A percentile compares a stretch with the other conserved stretches of the same genome.
phyloP scores from a whole-genome alignment of 2,888 invertebrate genomes.

The Epirrhoe alternata region DNA sequence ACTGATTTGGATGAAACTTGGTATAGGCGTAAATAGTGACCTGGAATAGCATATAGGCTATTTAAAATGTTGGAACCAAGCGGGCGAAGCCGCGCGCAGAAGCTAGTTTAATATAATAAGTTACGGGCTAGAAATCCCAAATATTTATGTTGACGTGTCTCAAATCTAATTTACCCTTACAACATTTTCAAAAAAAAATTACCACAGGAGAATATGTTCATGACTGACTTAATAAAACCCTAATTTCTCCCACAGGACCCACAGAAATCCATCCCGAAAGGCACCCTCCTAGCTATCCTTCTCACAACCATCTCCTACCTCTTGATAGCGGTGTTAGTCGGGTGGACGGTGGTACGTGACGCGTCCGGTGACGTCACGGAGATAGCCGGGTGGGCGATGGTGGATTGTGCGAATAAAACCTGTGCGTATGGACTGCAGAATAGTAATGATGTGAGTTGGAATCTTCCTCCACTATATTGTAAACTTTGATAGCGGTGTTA shows the following conservation, averaged over 20 bases:
- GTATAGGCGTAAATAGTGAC: too few species aligned
- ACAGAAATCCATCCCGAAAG: conserved; percentile 94
- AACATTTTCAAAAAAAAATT: too few species aligned
- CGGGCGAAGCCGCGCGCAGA: too few species aligned
- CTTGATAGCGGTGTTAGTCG: conserved; percentile 91
- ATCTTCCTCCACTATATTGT: conserved; percentile 90
- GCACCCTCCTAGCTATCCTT: conserved; percentile 95
- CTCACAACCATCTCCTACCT: conserved; percentile 95
- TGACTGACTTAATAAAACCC: too few species aligned
- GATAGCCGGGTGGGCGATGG: conserved; percentile 82
- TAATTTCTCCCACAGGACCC: conserved; percentile 88
- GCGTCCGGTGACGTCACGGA: conserved; percentile 90
- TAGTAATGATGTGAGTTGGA: conserved; percentile 88
- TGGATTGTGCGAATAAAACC: conserved; percentile 78
- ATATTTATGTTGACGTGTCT: too few species aligned
- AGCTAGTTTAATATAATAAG: too few species aligned
- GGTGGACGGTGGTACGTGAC: conserved; percentile 90
- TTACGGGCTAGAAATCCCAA: too few species aligned
- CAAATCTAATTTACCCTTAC: too few species aligned
- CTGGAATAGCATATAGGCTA: too few species aligned
- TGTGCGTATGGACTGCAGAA: conserved; percentile 91
- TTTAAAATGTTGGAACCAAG: too few species aligned
- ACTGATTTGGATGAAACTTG: too few species aligned
- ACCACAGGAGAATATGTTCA: too few species aligned
- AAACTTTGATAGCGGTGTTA: conserved; percentile 93